phyloP scores from a whole-genome alignment of 2,113 vertebrate species.

The Ammodytes dubius region DNA sequence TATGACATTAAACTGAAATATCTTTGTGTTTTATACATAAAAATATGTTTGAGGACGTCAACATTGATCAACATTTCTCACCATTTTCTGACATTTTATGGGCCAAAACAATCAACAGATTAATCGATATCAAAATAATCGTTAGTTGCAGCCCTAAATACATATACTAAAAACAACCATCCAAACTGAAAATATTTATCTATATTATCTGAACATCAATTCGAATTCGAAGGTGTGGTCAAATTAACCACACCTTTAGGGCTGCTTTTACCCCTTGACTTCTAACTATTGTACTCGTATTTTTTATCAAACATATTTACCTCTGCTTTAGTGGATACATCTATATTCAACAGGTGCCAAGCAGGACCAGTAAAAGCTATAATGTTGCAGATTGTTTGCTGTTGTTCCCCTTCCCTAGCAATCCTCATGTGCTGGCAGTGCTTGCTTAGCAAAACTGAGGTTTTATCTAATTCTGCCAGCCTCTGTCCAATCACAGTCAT shows the following conservation, averaged over 20 bases:
- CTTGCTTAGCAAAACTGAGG: conserved; percentile 42
- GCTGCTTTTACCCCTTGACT: neutral
- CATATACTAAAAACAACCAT: neutral
- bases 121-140: too few relatives aligned
- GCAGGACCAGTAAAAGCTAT: conserved; percentile 21
- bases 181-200: neutral
- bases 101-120: too few relatives aligned
- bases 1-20: too few relatives aligned
- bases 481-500: conserved; percentile 32
- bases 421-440: conserved; percentile 25
- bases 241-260: neutral
- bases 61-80: too few relatives aligned
- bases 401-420: neutral
- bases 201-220: neutral
- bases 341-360: conserved; percentile 17
- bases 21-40: too few relatives aligned
- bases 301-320: conserved; percentile 27
- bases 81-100: too few relatives aligned
- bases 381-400: conserved; percentile 30
- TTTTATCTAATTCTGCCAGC: conserved; percentile 36
- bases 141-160: too few relatives aligned
- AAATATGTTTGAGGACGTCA: too few relatives aligned
- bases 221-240: too few relatives aligned
- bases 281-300: neutral
- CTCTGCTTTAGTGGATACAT: conserved; percentile 56